Conservation (phyloP, 2,888 invertebrate species). For the Yponomeuta sedellus region DNA sequence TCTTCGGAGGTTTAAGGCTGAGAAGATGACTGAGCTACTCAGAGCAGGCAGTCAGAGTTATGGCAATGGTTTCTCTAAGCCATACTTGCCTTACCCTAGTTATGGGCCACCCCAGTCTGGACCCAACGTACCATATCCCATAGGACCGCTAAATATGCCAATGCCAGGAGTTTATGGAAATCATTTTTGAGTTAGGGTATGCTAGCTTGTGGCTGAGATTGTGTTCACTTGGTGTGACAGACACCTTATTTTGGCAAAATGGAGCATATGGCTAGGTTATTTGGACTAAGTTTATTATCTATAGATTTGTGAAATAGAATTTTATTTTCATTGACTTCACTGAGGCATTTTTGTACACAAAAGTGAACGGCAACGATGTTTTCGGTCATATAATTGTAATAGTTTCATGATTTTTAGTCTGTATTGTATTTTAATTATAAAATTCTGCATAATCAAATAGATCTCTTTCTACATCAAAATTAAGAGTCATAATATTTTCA, state of each 20-base stretch:
- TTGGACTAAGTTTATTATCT: too few relatives aligned
- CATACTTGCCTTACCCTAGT: conserved; percentile 63
- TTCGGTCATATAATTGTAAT: too few relatives aligned
- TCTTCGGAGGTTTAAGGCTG: conserved; percentile 91
- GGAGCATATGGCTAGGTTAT: not conserved
- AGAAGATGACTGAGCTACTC: conserved; percentile 90
- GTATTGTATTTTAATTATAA: too few relatives aligned
- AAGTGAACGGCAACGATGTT: too few relatives aligned
- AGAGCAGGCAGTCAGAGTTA: conserved; percentile 52
- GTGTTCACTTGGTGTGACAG: not conserved
- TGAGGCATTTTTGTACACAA: too few relatives aligned
- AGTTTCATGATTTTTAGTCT: too few relatives aligned
- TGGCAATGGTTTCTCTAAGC: conserved; percentile 57
- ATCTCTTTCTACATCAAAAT: conserved; percentile 5
- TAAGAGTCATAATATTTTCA: conserved; percentile 11
- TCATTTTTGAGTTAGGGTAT: conserved; percentile 46
- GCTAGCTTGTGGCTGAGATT: not conserved
- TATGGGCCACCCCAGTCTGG: conserved; percentile 65
- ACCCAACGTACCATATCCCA: conserved; percentile 76
- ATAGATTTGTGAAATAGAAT: too few relatives aligned
- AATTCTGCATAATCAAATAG: not conserved
- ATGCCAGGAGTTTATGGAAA: conserved; percentile 79
- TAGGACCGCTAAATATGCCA: conserved; percentile 78
- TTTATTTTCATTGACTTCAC: too few relatives aligned
- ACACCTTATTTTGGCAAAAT: not conserved